Conservation (phyloP, 2,797 vertebrate species). For the Decapterus maruadsi region DNA sequence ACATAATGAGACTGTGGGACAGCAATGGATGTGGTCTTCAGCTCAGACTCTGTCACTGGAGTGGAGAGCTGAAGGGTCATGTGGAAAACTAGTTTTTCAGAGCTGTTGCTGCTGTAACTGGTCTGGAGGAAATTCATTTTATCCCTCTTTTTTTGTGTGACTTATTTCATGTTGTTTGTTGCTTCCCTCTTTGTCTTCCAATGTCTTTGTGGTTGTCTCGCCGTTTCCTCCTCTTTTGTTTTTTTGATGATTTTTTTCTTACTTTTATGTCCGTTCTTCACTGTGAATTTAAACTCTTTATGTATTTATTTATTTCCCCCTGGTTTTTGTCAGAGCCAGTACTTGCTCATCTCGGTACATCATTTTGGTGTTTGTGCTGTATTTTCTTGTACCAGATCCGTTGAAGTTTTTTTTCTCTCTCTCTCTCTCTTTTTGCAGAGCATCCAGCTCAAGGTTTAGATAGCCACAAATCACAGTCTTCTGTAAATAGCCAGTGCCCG, state of each 20-base stretch:
- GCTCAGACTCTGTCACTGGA: constrained; percentile 51
- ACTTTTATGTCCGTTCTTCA: neutral
- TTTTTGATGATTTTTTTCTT: neutral
- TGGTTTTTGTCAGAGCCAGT: constrained; percentile 32
- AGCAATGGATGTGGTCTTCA: constrained; percentile 54
- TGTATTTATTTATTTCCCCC: neutral
- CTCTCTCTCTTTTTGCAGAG: constrained; percentile 52
- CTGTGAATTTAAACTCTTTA: constrained; percentile 11
- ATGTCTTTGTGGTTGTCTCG: neutral
- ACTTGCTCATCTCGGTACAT: constrained; percentile 41
- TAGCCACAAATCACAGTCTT: constrained; percentile 82
- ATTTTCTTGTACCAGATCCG: constrained; percentile 51
- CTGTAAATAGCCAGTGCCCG: constrained; percentile 83
- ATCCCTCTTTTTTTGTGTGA: constrained; percentile 30
- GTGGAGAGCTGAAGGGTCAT: constrained; percentile 57
- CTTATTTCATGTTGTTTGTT: constrained; percentile 3
- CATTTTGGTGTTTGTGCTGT: constrained; percentile 47
- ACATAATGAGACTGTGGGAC: constrained; percentile 63
- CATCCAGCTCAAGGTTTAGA: constrained; percentile 73
- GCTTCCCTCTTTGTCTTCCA: neutral
- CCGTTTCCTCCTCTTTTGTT: neutral
- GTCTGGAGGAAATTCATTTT: constrained; percentile 28
- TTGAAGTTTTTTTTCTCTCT: constrained; percentile 60
- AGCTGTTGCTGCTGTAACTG: constrained; percentile 19
- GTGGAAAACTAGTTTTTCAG: constrained; percentile 53